Evolutionary conservation across 92 coral and sea anemone species (phyloP).

Genomic region (Palythoa caribaeorum): DNA sequence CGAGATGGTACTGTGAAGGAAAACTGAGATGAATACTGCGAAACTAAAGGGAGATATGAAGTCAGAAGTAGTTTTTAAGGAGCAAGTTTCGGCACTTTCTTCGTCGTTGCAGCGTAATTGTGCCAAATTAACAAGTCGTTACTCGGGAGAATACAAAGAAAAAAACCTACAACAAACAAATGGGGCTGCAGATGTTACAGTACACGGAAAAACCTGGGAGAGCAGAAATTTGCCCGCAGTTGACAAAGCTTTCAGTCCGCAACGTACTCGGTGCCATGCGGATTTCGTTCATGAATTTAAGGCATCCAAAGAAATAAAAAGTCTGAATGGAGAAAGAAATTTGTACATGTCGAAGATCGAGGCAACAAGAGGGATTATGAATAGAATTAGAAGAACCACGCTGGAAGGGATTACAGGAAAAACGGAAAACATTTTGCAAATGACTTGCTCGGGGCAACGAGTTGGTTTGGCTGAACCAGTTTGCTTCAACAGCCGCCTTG

Average conservation of each 20-base stretch:
- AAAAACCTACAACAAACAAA: conserved; percentile 32
- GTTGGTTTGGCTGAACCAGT: conserved; percentile 44
- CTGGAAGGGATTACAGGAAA: neutral
- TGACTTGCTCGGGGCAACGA: conserved; percentile 75
- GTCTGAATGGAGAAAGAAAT: neutral
- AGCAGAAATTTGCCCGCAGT: conserved; percentile 26
- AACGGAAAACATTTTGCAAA: conserved; percentile 39
- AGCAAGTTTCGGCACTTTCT: neutral
- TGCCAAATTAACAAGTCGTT: conserved; percentile 65
- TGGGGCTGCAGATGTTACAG: conserved; percentile 38
- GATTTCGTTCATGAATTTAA: neutral
- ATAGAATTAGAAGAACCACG: neutral
- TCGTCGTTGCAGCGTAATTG: conserved; percentile 53
- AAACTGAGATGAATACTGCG: neutral
- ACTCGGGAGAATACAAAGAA: conserved; percentile 46
- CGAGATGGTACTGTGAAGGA: neutral
- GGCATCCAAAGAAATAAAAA: conserved; percentile 26
- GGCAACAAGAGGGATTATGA: neutral
- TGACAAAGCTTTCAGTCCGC: neutral
- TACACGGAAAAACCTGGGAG: conserved; percentile 49
- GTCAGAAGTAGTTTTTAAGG: neutral
- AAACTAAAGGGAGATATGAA: conserved; percentile 4
- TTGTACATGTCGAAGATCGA: conserved; percentile 2
- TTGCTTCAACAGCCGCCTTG: neutral
- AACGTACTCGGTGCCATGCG: neutral